Evolutionary conservation across 2,113 vertebrate genomes (phyloP).

Genomic region (Calypte anna): DNA sequence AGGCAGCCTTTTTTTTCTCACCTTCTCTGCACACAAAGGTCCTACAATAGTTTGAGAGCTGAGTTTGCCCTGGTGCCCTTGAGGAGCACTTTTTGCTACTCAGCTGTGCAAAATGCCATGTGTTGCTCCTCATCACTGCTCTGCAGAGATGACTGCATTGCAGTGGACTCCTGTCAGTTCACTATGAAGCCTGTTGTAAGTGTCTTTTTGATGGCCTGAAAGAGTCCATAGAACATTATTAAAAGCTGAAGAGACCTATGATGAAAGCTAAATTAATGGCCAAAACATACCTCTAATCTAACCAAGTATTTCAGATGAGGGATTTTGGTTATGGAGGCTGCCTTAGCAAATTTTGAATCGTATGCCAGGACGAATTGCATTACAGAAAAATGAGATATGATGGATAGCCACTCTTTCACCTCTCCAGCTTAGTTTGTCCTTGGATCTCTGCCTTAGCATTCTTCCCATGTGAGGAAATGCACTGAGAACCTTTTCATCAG

Average conservation of each 20-base stretch:
- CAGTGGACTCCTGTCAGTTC: conserved; percentile 40
- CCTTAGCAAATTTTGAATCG: background rate
- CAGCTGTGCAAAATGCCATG: conserved; percentile 55
- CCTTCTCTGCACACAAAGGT: background rate
- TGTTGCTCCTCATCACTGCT: conserved; percentile 49
- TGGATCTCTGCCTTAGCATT: background rate
- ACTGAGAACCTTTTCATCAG: background rate
- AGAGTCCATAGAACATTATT: conserved; percentile 14
- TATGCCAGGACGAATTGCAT: background rate
- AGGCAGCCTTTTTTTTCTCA: background rate
- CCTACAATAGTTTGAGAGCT: conserved; percentile 2
- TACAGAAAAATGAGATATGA: background rate
- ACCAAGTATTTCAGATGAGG: background rate
- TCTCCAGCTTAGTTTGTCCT: background rate
- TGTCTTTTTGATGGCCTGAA: conserved; percentile 38
- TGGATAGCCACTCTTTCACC: background rate
- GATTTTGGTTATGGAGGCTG: background rate
- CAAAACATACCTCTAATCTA: conserved; percentile 3
- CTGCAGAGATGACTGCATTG: conserved; percentile 63
- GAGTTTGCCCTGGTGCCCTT: conserved; percentile 30
- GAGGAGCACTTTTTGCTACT: conserved; percentile 58
- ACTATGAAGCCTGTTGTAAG: conserved; percentile 18
- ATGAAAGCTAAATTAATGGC: conserved; percentile 22
- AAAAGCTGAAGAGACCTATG: conserved; percentile 42
- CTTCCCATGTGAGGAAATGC: background rate